Evolutionary conservation across 2,797 vertebrate genomes (phyloP).

Genomic region (Varecia variegata): DNA sequence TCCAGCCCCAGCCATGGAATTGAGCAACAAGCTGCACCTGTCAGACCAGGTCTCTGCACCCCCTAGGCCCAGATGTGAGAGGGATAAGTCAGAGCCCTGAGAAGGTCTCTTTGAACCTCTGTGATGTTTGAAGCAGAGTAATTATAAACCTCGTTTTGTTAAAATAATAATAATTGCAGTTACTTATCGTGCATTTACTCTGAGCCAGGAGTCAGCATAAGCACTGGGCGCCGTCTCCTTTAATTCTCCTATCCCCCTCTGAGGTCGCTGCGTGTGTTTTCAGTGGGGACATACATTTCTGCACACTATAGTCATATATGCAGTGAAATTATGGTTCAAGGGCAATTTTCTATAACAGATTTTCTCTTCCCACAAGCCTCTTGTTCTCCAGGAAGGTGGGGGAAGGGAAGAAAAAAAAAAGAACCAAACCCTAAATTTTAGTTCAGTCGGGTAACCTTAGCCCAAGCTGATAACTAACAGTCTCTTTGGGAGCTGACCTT

Average conservation of each 20-base stretch:
- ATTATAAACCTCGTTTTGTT: neutral
- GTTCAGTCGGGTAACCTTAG: neutral
- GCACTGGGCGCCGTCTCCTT: rapidly evolving
- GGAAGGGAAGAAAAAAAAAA: neutral
- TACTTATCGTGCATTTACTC: neutral
- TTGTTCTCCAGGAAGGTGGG: neutral
- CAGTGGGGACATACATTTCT: neutral
- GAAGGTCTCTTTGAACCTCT: neutral
- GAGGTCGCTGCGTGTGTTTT: neutral
- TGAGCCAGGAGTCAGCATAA: neutral
- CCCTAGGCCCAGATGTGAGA: neutral
- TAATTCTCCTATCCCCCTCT: rapidly evolving
- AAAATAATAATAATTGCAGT: neutral
- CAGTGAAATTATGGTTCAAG: neutral
- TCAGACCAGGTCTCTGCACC: neutral
- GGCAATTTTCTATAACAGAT: neutral
- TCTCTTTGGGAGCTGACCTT: neutral
- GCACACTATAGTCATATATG: neutral
- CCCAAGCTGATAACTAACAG: neutral
- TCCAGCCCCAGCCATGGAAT: neutral
- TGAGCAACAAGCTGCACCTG: neutral
- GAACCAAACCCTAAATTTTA: neutral
- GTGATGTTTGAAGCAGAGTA: neutral
- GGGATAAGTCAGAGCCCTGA: neutral
- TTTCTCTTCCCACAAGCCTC: neutral